Evolutionary conservation across 2,888 invertebrate species (phyloP), one percentile per base, ranked within the genome.

Genomic region (Tachina lurida): DNA sequence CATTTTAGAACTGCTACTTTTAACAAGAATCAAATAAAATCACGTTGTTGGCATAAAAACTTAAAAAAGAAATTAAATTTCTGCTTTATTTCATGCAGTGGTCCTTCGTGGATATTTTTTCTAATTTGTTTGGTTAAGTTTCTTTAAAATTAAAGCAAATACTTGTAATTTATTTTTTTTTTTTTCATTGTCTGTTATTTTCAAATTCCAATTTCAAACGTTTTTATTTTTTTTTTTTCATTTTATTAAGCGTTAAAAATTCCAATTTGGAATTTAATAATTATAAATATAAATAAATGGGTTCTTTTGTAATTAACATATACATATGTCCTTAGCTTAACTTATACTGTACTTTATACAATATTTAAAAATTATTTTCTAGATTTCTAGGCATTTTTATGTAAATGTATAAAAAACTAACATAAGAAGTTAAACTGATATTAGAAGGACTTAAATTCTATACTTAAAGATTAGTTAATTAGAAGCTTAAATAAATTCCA

Each of bases 241-340:
- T 74, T 78, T 85, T 73, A 70, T 81, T 84, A 82, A 54, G 74
- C 54, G 60, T 68, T 78, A 68, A 70, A 78, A 84, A 87, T 85
- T 88, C 83, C 86, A 88, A 87, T 85, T 84, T 87, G 86, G 84
- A 87, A 87, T 87, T 87, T 67, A 80, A 84, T 76, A 73, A 75
- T 78, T 80, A 73, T 74, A 49, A 19, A 75, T 78, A 77, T 84
- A 81, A 87, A 84, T 87, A 79, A 74, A 79, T 77, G 80, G 22
- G 41, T 76, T 39, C 31, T 58, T 60, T 47, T 71, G 17, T 68
- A 74, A 81, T 78, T 31, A 47, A 67, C 17, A 43, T 10, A 31
- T 31, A 80, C 63, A 86, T 83, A 83, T 83, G 31, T 75, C 75
- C 86, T 86, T 86, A 86, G 43, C 63, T 79, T 79, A 86, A 79